These are phyloP conservation scores for Artibeus lituratus DNA, from an alignment of 2,797 vertebrate species.

Conservation along the genomic window DNA sequence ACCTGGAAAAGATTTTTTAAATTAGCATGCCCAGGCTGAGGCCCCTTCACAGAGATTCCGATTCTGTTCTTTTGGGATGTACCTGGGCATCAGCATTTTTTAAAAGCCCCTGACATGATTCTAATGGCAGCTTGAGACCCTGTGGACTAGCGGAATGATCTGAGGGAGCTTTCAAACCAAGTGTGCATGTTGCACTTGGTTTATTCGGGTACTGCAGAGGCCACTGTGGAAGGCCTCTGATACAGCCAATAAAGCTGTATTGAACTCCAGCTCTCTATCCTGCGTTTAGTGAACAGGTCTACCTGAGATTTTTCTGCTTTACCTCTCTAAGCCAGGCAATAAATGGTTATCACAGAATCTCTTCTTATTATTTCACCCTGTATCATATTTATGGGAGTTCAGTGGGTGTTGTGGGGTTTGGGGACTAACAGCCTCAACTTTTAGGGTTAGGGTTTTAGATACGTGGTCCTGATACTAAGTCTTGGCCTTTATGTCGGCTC, in stretches of 20 bases:
- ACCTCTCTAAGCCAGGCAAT: background rate
- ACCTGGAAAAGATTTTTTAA: background rate
- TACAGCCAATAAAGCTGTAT: background rate
- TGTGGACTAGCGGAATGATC: background rate
- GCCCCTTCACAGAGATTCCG: background rate
- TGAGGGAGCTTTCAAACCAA: background rate
- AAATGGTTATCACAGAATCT: background rate
- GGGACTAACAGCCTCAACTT: background rate
- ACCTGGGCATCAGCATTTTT: background rate
- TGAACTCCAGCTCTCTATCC: background rate
- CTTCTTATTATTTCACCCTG: background rate
- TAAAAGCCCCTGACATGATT: background rate
- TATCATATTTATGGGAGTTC: background rate
- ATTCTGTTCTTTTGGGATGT: background rate
- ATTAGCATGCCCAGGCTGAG: background rate
- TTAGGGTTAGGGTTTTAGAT: background rate
- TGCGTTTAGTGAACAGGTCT: background rate
- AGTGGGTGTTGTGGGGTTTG: background rate
- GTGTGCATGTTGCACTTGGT: background rate
- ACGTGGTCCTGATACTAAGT: background rate
- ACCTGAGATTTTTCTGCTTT: background rate
- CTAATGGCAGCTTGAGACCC: background rate
- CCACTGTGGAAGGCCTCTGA: background rate
- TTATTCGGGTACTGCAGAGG: background rate
- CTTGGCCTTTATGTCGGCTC: background rate